phyloP scores from a whole-genome alignment of 1,140 invertebrate species.

The Lordiphosa mommai region DNA sequence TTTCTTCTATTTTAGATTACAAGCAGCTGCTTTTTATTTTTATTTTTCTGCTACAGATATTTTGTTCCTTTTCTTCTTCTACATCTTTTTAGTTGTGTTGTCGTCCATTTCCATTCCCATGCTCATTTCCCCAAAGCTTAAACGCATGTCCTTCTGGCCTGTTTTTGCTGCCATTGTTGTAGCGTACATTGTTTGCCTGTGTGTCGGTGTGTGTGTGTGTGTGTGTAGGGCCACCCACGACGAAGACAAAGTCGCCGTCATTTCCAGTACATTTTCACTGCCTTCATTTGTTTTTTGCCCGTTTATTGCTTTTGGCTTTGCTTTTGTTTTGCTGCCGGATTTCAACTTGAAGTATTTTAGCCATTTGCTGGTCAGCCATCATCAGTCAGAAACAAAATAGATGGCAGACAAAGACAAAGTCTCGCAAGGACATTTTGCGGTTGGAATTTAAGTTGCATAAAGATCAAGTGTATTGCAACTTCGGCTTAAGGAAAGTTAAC shows the following conservation, averaged over 20 bases:
- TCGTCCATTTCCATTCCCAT: neutral
- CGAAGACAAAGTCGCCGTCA: conserved; percentile 58
- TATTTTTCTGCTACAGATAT: conserved; percentile 27
- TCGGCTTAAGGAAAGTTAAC: neutral
- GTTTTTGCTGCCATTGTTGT: conserved; percentile 54
- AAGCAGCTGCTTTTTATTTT: conserved; percentile 47
- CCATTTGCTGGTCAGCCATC: conserved; percentile 65
- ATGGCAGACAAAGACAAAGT: conserved; percentile 1
- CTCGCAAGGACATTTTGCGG: conserved; percentile 8
- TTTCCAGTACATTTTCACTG: conserved; percentile 61
- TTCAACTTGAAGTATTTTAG: conserved; percentile 67
- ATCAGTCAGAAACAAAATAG: conserved; percentile 28
- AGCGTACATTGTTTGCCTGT: conserved; percentile 44
- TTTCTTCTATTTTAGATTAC: conserved; percentile 35
- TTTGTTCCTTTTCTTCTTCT: conserved; percentile 13
- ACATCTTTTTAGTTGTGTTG: neutral
- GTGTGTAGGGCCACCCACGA: conserved; percentile 33
- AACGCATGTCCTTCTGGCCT: conserved; percentile 47
- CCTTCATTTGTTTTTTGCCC: conserved; percentile 56
- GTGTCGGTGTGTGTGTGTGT: conserved; percentile 6
- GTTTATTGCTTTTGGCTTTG: conserved; percentile 60
- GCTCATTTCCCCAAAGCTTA: neutral
- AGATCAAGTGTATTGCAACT: conserved; percentile 1
- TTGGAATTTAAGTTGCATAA: conserved; percentile 1
- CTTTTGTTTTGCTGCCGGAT: conserved; percentile 32